Percentiles rank a stretch among this genome's conserved stretches.
These are phyloP conservation scores for Ranitomeya imitator DNA, from an alignment of 2,113 vertebrate species.

Conservation along the genomic window DNA sequence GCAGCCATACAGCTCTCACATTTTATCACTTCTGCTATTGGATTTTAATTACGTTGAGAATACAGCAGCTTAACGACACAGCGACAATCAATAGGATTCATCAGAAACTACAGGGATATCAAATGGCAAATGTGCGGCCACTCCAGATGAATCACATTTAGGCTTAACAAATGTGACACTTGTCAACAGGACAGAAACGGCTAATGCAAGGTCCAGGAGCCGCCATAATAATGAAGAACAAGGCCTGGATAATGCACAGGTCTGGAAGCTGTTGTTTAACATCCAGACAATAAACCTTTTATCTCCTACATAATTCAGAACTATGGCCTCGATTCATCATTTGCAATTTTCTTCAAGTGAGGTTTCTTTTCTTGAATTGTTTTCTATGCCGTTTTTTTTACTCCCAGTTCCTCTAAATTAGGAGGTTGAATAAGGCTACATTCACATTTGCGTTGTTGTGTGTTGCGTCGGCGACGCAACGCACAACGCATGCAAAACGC, in stretches of 20 bases:
- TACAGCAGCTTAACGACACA: constrained; percentile 37
- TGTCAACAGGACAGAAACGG: neutral
- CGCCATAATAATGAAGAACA: neutral
- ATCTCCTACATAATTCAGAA: too few relatives aligned
- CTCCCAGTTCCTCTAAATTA: too few relatives aligned
- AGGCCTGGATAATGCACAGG: neutral
- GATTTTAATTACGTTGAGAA: constrained; percentile 56
- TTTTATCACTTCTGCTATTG: constrained; percentile 56
- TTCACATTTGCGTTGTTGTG: too few relatives aligned
- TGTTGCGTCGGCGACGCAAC: too few relatives aligned
- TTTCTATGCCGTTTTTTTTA: too few relatives aligned
- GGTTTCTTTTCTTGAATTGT: too few relatives aligned
- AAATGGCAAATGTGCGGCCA: constrained; percentile 46
- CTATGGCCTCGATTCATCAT: too few relatives aligned
- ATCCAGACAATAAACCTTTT: too few relatives aligned
- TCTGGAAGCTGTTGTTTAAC: neutral
- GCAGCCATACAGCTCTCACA: constrained; percentile 36
- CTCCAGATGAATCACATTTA: constrained; percentile 47
- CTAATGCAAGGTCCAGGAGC: neutral
- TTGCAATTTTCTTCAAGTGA: too few relatives aligned
- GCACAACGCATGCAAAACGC: too few relatives aligned
- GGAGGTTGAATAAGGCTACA: too few relatives aligned
- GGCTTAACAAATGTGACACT: constrained; percentile 37
- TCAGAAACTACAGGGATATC: constrained; percentile 34
- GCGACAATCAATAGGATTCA: constrained; percentile 50